Conservation (phyloP, 2,797 vertebrate genomes). For the Mormyrops boulengeri region DNA sequence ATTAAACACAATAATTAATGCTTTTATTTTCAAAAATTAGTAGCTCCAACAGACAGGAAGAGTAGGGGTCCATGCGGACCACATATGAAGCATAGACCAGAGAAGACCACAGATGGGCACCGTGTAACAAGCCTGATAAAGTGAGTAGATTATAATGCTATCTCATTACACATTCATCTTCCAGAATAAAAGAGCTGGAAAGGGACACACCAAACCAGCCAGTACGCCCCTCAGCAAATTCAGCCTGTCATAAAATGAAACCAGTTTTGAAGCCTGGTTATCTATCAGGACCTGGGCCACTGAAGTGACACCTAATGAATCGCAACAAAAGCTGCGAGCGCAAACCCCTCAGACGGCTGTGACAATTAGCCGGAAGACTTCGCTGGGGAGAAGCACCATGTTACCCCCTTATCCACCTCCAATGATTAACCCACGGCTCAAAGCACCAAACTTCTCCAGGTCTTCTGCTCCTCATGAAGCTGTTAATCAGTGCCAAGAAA, state of each 20-base stretch:
- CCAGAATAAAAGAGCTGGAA: constrained; percentile 5
- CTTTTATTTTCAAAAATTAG: background rate
- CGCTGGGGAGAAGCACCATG: background rate
- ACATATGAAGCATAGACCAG: background rate
- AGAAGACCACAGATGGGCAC: background rate
- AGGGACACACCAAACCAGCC: background rate
- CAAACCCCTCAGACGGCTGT: background rate
- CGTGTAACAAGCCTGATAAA: background rate
- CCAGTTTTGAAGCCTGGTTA: background rate
- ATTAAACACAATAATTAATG: background rate
- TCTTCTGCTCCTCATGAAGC: constrained; percentile 24
- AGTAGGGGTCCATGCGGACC: background rate
- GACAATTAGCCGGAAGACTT: background rate
- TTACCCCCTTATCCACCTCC: constrained; percentile 7
- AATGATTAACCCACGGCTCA: constrained; percentile 32
- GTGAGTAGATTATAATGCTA: background rate
- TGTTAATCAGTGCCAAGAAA: constrained; percentile 48
- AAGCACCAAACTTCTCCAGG: constrained; percentile 24
- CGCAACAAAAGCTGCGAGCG: background rate
- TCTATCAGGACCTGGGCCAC: background rate
- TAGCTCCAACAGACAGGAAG: background rate
- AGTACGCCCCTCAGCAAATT: background rate
- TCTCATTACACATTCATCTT: constrained; percentile 2
- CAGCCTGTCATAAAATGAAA: constrained; percentile 8
- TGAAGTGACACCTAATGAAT: background rate